Conservation (phyloP, 2,797 vertebrate species). For the Apogon talboti region DNA sequence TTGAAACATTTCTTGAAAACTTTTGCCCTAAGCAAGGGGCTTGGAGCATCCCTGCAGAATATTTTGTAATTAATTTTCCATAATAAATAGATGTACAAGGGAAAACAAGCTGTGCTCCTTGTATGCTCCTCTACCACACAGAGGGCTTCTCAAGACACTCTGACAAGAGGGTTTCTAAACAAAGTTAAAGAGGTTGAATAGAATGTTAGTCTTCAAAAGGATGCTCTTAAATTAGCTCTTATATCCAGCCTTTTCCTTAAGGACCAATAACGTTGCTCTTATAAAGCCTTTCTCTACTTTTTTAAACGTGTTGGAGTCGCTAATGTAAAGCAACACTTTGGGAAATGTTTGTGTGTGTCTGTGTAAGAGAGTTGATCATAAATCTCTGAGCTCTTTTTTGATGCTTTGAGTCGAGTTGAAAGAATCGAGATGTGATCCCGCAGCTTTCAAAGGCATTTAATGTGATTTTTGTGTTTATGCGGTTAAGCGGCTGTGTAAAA, state of each 20-base stretch:
- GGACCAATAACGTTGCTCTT: slow-evolving; percentile 40
- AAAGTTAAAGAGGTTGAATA: slow-evolving; percentile 57
- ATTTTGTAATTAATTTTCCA: slow-evolving; percentile 70
- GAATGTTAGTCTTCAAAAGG: slow-evolving; percentile 60
- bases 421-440: neutral
- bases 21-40: slow-evolving; percentile 48
- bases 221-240: slow-evolving; percentile 46
- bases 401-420: slow-evolving; percentile 19
- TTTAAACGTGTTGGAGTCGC: slow-evolving; percentile 27
- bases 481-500: slow-evolving; percentile 24
- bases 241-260: slow-evolving; percentile 43
- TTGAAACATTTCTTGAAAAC: slow-evolving; percentile 51
- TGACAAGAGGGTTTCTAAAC: slow-evolving; percentile 54
- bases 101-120: slow-evolving; percentile 46
- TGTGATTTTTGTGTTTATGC: neutral
- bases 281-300: slow-evolving; percentile 27
- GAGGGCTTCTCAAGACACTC: slow-evolving; percentile 16
- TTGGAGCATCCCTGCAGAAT: slow-evolving; percentile 57
- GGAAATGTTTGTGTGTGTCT: neutral
- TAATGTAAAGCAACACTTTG: slow-evolving; percentile 29
- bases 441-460: neutral
- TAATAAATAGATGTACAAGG: slow-evolving; percentile 70
- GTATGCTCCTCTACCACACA: slow-evolving; percentile 27
- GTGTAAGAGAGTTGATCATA: slow-evolving; percentile 11
- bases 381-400: slow-evolving; percentile 10